Evolutionary conservation across 2,113 vertebrate species (phyloP), one percentile per base, ranked within the genome.

Genomic region (Heliornis fulica): DNA sequence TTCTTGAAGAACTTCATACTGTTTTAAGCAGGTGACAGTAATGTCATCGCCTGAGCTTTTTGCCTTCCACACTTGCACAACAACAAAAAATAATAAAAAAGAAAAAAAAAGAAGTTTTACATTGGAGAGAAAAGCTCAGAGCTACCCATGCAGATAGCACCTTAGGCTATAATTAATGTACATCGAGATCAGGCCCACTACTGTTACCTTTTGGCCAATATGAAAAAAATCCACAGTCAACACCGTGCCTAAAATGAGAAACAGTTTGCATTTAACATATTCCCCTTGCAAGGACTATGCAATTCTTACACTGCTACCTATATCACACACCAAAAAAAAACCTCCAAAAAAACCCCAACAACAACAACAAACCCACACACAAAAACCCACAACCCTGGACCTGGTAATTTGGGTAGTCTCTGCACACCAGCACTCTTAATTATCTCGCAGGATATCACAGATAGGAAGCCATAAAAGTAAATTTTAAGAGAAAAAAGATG

Each of bases 21-120:
- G 71, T 97, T 98, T 98, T 97, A 98, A 98, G 97, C 98, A 98
- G 97, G 97, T 98, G 98, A 98, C 97, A 97, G 97, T 97, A 97
- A 97, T 98, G 97, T 96, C 98, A 97, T 97, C 75, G 95, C 94
- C 93, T 96, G 96, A 97, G 97, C 89, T 94, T 97, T 95, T 97
- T 93, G 56, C 87, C 91, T 94, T 90, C 88, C 70, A 94, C 93
- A 92, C 93, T 96, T 93, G 71, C 88, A 96, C 85, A 97, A 94
- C 59, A 94, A 87, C 5, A 83, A 74, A 6, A 87, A 77, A 59
- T 6, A 43, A 72, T 22, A 81, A 31, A 63, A 77, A 36, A 31
- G 59, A 77, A 36, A 59, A 50, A 53, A 38, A n/a, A 36, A 85
- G 64, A 64, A 94, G 90, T 95, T 97, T 83, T 84, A 84, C 78